A percentile compares a stretch with the other conserved stretches of the same genome.
Conservation (phyloP, 2,797 vertebrate genomes). For the Astyanax mexicanus region DNA sequence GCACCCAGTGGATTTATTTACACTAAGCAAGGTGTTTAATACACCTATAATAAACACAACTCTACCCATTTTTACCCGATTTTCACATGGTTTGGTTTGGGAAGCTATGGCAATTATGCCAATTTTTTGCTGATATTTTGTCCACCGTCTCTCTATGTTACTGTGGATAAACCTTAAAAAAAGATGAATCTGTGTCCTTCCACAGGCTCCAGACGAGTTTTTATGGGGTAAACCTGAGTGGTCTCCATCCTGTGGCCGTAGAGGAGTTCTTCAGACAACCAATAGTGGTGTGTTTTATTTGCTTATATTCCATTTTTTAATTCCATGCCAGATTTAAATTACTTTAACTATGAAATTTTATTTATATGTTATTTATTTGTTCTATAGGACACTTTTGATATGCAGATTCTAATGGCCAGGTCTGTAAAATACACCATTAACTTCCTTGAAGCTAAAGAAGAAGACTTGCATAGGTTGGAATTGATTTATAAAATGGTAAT, state of each 20-base stretch:
- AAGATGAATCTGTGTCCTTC: neutral
- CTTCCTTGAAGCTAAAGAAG: slow-evolving; percentile 77
- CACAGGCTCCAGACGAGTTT: slow-evolving; percentile 82
- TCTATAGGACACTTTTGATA: slow-evolving; percentile 82
- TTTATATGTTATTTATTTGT: neutral
- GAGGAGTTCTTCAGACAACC: slow-evolving; percentile 84
- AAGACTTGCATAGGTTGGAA: slow-evolving; percentile 79
- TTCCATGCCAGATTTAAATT: neutral
- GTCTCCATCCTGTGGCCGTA: slow-evolving; percentile 73
- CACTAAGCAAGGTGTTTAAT: too few relatives aligned
- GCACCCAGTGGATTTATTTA: too few relatives aligned
- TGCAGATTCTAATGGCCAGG: slow-evolving; percentile 80
- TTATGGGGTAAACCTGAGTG: slow-evolving; percentile 79
- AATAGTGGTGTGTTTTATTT: slow-evolving; percentile 73
- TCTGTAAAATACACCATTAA: slow-evolving; percentile 84
- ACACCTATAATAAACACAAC: too few relatives aligned
- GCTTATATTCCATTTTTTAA: neutral
- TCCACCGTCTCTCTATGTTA: neutral
- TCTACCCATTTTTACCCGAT: too few relatives aligned
- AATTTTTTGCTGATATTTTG: too few relatives aligned
- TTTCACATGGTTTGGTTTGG: too few relatives aligned
- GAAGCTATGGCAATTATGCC: too few relatives aligned
- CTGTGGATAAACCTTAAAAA: neutral
- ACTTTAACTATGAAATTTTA: neutral
- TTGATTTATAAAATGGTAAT: neutral